These are phyloP conservation scores for Thamnophis elegans DNA, from an alignment of 2,797 vertebrate species.

Conservation along the genomic window DNA sequence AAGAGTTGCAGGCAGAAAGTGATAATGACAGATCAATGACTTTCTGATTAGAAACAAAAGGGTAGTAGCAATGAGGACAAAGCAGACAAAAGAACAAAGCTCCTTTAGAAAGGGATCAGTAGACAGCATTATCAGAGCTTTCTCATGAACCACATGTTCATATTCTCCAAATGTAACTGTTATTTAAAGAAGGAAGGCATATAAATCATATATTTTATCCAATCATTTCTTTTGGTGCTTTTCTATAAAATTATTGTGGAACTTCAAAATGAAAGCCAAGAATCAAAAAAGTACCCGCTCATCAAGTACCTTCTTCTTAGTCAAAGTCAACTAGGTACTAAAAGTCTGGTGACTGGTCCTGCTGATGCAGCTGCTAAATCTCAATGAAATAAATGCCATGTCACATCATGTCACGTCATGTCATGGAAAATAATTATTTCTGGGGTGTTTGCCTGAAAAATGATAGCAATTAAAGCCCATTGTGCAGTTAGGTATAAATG, in stretches of 20 bases:
- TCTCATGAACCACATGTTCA: background rate
- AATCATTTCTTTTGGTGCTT: background rate
- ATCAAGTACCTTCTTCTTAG: background rate
- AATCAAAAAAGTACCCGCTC: background rate
- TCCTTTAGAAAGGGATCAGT: background rate
- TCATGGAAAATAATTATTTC: background rate
- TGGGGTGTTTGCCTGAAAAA: background rate
- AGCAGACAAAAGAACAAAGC: background rate
- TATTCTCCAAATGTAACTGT: background rate
- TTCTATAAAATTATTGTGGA: background rate
- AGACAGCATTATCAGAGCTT: background rate
- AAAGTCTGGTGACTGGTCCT: background rate
- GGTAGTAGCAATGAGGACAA: background rate
- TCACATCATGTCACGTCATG: background rate
- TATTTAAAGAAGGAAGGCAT: background rate
- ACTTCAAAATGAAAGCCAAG: background rate
- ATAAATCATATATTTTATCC: background rate
- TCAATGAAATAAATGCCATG: background rate
- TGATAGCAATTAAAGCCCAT: background rate
- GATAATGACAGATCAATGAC: background rate
- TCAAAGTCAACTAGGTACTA: background rate
- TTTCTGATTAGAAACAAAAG: background rate
- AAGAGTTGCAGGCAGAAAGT: background rate
- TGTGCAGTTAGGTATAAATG: background rate
- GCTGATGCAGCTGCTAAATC: background rate